Evolutionary conservation across 2,797 vertebrate species (phyloP), one percentile per base, ranked within the genome.

Genomic region (Sebastolobus alascanus): DNA sequence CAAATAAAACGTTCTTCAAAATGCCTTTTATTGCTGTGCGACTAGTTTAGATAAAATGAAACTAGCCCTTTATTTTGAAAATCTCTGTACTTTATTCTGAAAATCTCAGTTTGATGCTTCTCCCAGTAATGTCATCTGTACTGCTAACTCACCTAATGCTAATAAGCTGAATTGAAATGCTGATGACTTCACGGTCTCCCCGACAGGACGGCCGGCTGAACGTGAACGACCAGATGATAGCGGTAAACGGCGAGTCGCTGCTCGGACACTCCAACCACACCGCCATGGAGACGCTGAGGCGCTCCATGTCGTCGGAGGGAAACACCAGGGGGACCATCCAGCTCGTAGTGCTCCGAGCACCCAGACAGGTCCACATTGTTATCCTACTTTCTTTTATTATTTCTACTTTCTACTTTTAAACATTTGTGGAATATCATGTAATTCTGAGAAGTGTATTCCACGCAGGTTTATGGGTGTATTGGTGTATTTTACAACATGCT

Each of bases 261-360:
- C 75, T 97, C 2, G 96, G 97, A 33, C 97, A 95, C 90, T 97
- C 97, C 58, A 99, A 99, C 92, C 96, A 97, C 0, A 94, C 97
- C 8, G 97, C 98, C 68, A 99, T 99, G 98, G 98, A 99, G 87
- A 97, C 97, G 0, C 96, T 99, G 63, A 90, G 97, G 0, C 94
- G 94, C 69, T 99, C 98, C 18, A 99, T 99, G 98, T 99, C 98
- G n/a, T 97, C 96, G 73, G 98, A 99, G 86, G 98, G 98, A 16
- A 99, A 97, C 85, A 93, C 96, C 63, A 92, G 98, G 6, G 98
- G 97, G 5, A 98, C 96, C 95, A 99, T 99, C 90, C 98, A 99
- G 80, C 91, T 99, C 2, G 96, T 99, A 0, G 95, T 99, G 88
- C 94, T 97, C 2, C 94, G 98, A 68, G 80, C 86, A 0, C 35